Percentiles rank a stretch among this genome's conserved stretches.
Conservation (phyloP, 2,113 vertebrate genomes). For the Tupaia tana region DNA sequence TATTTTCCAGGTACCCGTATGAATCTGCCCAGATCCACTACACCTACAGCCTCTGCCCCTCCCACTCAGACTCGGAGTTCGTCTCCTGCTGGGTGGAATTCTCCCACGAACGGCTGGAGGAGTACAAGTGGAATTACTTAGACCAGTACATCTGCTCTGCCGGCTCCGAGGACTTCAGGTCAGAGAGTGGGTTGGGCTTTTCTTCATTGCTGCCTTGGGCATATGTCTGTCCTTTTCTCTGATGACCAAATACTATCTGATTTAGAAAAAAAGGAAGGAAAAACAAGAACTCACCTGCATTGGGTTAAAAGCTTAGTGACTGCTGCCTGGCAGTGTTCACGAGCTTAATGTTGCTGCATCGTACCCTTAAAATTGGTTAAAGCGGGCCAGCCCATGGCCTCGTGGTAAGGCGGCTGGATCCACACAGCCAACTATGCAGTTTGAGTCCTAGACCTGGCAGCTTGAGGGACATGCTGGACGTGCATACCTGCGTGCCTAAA, state of each 20-base stretch:
- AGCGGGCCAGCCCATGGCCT: too few relatives aligned
- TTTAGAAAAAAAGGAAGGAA: not conserved
- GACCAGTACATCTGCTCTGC: constrained; percentile 99
- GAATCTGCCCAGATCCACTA: constrained; percentile 98
- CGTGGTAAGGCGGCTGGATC: too few relatives aligned
- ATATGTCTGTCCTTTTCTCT: constrained; percentile 1
- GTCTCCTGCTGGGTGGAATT: constrained; percentile 99
- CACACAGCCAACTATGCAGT: too few relatives aligned
- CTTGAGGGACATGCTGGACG: too few relatives aligned
- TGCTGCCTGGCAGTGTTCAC: too few relatives aligned
- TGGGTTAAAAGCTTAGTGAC: not conserved
- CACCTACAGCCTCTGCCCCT: constrained; percentile 96
- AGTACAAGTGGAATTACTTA: constrained; percentile 99
- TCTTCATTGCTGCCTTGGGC: not conserved
- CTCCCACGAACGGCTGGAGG: constrained; percentile 95
- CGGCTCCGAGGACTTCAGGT: constrained; percentile 99
- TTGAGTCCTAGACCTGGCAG: too few relatives aligned
- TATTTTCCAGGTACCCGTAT: constrained; percentile 92
- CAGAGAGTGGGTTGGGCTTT: constrained; percentile 55
- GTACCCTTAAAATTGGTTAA: not conserved
- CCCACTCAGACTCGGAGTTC: constrained; percentile 94
- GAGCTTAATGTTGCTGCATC: not conserved
- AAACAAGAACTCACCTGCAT: not conserved
- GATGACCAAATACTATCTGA: not conserved
- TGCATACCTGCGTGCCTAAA: too few relatives aligned